Evolutionary conservation across 2,113 vertebrate genomes (phyloP).

Genomic region (Albula goreensis): DNA sequence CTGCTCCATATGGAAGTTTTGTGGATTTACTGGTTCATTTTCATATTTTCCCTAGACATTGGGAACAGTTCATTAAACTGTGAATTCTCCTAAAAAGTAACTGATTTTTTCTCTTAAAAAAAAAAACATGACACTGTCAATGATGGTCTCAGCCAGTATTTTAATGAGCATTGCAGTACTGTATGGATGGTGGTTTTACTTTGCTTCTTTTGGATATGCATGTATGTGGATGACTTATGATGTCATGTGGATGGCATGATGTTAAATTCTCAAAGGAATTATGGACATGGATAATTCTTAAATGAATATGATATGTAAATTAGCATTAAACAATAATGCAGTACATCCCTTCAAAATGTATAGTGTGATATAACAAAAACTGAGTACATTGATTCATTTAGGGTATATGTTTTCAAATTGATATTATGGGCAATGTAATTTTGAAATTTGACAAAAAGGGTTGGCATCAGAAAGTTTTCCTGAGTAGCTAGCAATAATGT

Average conservation of each 20-base stretch:
- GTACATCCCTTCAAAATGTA: not conserved
- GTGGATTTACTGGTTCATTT: not conserved
- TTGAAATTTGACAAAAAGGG: too few relatives aligned
- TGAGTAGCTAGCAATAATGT: not conserved
- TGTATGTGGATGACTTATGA: too few relatives aligned
- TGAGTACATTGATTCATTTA: too few relatives aligned
- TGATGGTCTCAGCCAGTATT: not conserved
- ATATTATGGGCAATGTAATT: too few relatives aligned
- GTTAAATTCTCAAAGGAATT: not conserved
- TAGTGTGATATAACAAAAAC: too few relatives aligned
- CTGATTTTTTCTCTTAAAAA: slow-evolving; percentile 5
- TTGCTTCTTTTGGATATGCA: not conserved
- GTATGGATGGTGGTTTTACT: not conserved
- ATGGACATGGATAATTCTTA: not conserved
- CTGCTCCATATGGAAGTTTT: not conserved
- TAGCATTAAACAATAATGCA: not conserved
- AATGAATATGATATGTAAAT: not conserved
- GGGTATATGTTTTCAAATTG: too few relatives aligned
- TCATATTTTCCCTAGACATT: not conserved
- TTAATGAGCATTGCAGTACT: not conserved
- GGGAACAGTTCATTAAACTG: not conserved
- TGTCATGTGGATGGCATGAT: not conserved
- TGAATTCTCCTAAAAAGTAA: slow-evolving; percentile 13
- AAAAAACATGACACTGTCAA: not conserved
- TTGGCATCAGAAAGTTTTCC: too few relatives aligned